Percentiles rank a stretch among this genome's conserved stretches.
Evolutionary conservation across 30 jellyfish, hydroid and myxozoan species (phyloP).

Genomic region (Chironex yamaguchii): DNA sequence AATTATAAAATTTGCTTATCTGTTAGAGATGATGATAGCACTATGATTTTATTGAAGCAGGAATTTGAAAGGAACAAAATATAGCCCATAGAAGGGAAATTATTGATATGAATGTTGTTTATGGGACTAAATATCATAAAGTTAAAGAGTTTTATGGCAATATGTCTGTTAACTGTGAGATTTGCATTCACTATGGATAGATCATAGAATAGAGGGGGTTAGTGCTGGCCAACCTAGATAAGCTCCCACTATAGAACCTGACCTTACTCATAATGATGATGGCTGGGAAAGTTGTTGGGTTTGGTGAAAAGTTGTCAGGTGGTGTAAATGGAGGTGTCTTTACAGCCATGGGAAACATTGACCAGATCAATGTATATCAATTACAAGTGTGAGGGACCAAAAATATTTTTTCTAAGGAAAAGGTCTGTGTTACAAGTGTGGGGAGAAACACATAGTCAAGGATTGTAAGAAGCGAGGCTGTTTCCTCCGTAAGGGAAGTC

Average conservation of each 20-base stretch:
- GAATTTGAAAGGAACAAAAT: background rate
- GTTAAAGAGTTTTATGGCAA: background rate
- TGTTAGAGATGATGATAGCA: no score
- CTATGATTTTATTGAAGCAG: background rate
- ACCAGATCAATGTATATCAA: constrained; percentile 45
- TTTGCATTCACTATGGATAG: background rate
- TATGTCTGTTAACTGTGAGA: background rate
- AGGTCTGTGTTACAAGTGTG: constrained; percentile 57
- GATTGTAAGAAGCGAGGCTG: constrained; percentile 59
- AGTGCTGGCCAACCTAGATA: constrained; percentile 37
- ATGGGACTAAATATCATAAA: background rate
- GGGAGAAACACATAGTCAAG: constrained; percentile 37
- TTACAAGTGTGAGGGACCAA: constrained; percentile 13
- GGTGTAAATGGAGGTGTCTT: constrained; percentile 32
- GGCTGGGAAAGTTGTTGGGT: constrained; percentile 53
- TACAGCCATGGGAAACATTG: constrained; percentile 59
- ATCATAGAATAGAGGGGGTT: background rate
- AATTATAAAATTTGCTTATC: no score
- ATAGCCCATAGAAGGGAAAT: background rate
- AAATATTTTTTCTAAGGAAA: constrained; percentile 30
- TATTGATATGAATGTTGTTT: background rate
- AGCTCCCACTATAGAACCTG: constrained; percentile 52
- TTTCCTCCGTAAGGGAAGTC: constrained; percentile 49
- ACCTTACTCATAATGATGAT: constrained; percentile 51
- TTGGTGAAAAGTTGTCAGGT: constrained; percentile 19